Conservation (phyloP, 2,797 vertebrate genomes). For the Bradypodion pumilum region DNA sequence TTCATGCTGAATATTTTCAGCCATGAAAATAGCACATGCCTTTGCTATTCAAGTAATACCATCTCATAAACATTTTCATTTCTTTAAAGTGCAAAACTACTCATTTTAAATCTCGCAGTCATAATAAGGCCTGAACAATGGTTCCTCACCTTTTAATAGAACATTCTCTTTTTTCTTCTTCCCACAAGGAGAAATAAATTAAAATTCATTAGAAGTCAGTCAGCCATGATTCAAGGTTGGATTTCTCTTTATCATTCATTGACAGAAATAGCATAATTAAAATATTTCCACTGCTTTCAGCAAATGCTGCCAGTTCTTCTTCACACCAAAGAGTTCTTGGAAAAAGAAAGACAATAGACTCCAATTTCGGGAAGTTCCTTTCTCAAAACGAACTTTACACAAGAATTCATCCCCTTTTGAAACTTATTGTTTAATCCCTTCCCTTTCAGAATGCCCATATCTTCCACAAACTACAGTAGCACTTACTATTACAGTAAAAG, state of each 20-base stretch:
- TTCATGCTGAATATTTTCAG: not conserved
- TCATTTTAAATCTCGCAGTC: not conserved
- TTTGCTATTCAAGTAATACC: not conserved
- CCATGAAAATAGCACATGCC: not conserved
- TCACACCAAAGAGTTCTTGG: not conserved
- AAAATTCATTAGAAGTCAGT: not conserved
- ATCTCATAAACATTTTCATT: not conserved
- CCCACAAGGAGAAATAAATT: not conserved
- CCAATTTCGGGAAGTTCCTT: not conserved
- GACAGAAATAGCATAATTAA: not conserved
- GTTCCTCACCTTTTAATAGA: not conserved
- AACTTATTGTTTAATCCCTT: not conserved
- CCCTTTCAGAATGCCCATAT: not conserved
- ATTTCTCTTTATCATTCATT: not conserved
- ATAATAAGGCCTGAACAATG: not conserved
- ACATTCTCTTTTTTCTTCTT: not conserved
- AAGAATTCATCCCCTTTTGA: not conserved
- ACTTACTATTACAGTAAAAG: not conserved
- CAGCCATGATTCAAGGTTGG: constrained; percentile 2
- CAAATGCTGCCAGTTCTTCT: not conserved
- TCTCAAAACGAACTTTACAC: not conserved
- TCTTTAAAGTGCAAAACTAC: not conserved
- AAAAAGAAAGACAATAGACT: not conserved
- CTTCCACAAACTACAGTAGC: not conserved
- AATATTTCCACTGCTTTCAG: not conserved